Evolutionary conservation across 2,113 vertebrate genomes (phyloP), one percentile per base, ranked within the genome.

Genomic region (Drymodes brunneopygia): DNA sequence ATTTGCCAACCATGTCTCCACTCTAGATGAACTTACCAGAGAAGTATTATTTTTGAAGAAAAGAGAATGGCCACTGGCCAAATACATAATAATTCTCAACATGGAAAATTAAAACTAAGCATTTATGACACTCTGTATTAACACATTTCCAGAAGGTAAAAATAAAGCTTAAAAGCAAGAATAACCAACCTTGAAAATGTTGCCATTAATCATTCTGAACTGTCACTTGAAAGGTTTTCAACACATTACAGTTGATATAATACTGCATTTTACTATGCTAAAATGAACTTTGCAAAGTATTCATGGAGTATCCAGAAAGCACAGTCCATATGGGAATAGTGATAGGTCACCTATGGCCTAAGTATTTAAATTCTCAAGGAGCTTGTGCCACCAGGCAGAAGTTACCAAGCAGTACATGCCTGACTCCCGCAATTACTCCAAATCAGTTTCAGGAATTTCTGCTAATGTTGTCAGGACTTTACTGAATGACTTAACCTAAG

Each of bases 261-360:
- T 54, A 35, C 25, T 48, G 45, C 31, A 25, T 53, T 94, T 89
- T 53, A 56, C 29, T 48, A 18, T 5, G 25, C 60, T 45, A 48
- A 87, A 82, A 60, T 15, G 27, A 77, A 36, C 38, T 69, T 61
- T 42, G 69, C 66, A 24, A 66, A 75, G 48, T 57, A 61, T 42
- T 61, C n/a, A 12, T 7, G 6, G 44, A 69, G 11, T 23, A 44
- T 29, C 33, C 15, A 72, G 45, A 72, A 64, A 69, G 25, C 14
- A 71, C 0, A 0, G 12, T 35, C 24, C 31, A 7, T 6, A 17
- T 9, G 22, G 47, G 40, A 90, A 38, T 4, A 33, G 7, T 48
- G 28, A 64, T 3, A 31, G 2, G 29, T 31, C 56, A 74, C 11
- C 35, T 62, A 10, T 4, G 18, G 47, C 15, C 15, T 7, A 40